Evolutionary conservation across 2,888 invertebrate genomes (phyloP), one percentile per base, ranked within the genome.

Genomic region (Chloromyia formosa): DNA sequence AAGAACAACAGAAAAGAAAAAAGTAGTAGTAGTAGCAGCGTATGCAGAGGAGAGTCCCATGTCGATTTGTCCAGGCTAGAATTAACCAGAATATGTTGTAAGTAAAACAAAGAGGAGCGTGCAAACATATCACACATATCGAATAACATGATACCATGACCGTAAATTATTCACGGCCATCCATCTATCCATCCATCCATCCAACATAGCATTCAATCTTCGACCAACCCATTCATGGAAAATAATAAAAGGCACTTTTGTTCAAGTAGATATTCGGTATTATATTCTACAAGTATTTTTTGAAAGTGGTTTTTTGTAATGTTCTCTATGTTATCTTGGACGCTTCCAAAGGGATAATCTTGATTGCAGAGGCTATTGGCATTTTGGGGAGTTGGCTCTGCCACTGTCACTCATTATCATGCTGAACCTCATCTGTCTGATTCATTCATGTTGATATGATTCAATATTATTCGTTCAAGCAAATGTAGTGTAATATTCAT

Each of bases 351-450:
- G 18, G 61, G 45, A 64, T 58, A 71, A 71, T 71, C 71, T 58
- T 71, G 71, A 71, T 71, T 58, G 35, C 42, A 40, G 71, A 56
- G 71, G 71, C 40, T 71, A 71, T 40, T 71, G 71, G 58, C 71
- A 66, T 40, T 35, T 35, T 7, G 22, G 22, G 71, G 14, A 23
- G 53, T 40, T 12, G 71, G 42, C 0, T 40, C 12, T 62, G 62
- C 18, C 49, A 49, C n/a, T 18, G 14, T 16, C 23, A 20, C 71
- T 71, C 58, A 71, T 71, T 71, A 71, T 58, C 56, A 71, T 71
- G 56, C 58, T 23, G 56, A 40, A 45, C 56, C 53, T 7, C 54
- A 69, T 69, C 56, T 27, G 54, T 10, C n/a, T 42, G 40, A 40
- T 58, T 58, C 58, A 40, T 56, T 40, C 49, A 22, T 49, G 42